A percentile compares a stretch with the other conserved stretches of the same genome.
Evolutionary conservation across 2,888 invertebrate genomes (phyloP).

Genomic region (Brenthis daphne): DNA sequence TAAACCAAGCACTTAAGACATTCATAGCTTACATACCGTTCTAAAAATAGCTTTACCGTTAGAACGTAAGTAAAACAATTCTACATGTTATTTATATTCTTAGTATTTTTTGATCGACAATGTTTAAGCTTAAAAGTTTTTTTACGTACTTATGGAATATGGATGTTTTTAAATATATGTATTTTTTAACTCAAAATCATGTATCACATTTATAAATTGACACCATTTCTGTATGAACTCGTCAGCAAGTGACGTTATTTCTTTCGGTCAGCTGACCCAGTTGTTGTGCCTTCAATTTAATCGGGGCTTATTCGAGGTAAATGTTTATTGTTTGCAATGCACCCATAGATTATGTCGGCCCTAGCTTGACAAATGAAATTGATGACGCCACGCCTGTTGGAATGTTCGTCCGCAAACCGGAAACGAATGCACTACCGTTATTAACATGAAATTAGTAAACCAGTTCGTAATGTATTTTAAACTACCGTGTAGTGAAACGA

Average conservation of each 20-base stretch:
- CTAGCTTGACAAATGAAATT: constrained; percentile 64
- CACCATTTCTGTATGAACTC: constrained; percentile 19
- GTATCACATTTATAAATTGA: constrained; percentile 6
- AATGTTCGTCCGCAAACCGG: constrained; percentile 68
- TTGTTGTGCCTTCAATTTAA: constrained; percentile 44
- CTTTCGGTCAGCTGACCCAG: constrained; percentile 46
- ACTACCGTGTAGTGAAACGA: constrained; percentile 13
- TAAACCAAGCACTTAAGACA: constrained; percentile 67
- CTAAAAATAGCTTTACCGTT: constrained; percentile 63
- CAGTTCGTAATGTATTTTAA: constrained; percentile 47
- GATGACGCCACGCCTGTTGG: constrained; percentile 67
- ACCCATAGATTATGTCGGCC: constrained; percentile 45
- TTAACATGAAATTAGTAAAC: constrained; percentile 69
- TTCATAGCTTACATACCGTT: constrained; percentile 58
- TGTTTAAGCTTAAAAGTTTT: not conserved
- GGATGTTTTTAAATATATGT: not conserved
- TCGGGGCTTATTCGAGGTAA: constrained; percentile 47
- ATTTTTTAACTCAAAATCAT: not conserved
- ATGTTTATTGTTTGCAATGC: constrained; percentile 45
- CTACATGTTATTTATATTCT: constrained; percentile 29
- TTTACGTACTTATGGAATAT: not conserved
- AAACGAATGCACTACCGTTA: constrained; percentile 75
- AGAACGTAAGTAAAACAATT: constrained; percentile 36
- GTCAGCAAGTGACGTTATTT: constrained; percentile 18
- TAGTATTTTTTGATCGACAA: constrained; percentile 14